Percentiles rank a stretch among this genome's conserved stretches.
phyloP scores from a whole-genome alignment of 2,797 vertebrate species.

The Notolepis coatsorum region DNA sequence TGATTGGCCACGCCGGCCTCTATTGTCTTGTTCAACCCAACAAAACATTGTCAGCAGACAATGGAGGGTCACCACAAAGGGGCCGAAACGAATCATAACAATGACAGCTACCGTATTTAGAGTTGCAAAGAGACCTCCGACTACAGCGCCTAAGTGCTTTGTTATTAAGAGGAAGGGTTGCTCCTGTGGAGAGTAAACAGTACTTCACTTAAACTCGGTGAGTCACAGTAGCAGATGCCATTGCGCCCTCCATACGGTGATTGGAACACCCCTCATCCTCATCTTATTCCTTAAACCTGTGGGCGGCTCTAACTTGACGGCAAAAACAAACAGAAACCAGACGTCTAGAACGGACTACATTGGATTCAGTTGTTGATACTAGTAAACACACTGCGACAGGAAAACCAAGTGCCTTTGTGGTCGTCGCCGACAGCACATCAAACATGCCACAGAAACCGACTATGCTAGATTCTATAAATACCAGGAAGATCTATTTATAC shows the following conservation, averaged over 20 bases:
- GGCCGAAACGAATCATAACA: constrained; percentile 71
- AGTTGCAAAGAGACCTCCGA: constrained; percentile 59
- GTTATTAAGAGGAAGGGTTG: constrained; percentile 67
- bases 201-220: constrained; percentile 42
- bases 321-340: no score
- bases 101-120: constrained; percentile 74
- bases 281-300: no score
- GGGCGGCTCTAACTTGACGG: no score
- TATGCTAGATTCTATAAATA: no score
- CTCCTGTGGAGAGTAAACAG: constrained; percentile 53
- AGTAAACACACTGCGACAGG: no score
- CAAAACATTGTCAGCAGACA: constrained; percentile 62
- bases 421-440: neutral
- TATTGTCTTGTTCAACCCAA: constrained; percentile 58
- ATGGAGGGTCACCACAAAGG: constrained; percentile 62
- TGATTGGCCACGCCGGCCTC: constrained; percentile 28
- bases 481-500: no score
- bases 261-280: no score
- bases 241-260: constrained; percentile 23
- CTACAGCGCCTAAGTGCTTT: constrained; percentile 47
- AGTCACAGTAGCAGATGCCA: constrained; percentile 49
- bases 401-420: no score
- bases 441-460: constrained; percentile 2
- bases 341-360: no score
- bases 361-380: no score